Evolutionary conservation across 2,888 invertebrate species (phyloP), one percentile per base, ranked within the genome.

Genomic region (Cephus spinipes): DNA sequence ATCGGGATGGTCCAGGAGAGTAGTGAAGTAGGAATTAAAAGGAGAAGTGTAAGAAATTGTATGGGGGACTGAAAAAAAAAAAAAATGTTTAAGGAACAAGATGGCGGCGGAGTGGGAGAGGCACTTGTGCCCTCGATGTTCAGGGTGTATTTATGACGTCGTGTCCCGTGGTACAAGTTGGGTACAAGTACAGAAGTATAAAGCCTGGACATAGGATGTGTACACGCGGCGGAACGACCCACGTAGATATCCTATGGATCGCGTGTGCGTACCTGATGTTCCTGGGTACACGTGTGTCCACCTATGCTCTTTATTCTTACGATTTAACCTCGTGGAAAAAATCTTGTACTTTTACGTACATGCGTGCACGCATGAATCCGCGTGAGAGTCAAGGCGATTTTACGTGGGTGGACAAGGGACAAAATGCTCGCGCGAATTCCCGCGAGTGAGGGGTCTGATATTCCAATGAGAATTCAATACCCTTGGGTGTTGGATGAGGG

Each of bases 361-460:
- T 81, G 82, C 78, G 81, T 79, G 83, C 80, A 81, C 81, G 80
- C 81, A 79, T 77, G 81, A 77, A 73, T 74, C 77, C 77, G 76
- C 78, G 74, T 75, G 77, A 69, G 31, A 32, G 31, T 32, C 71
- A 4, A 11, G 71, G 71, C 30, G 71, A 71, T 55, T 76, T 73
- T 73, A 81, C 85, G 85, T 85, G 81, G 85, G 85, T 79, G 85
- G 85, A 85, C 85, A 83, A 79, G 78, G 83, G 80, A 84, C 85
- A 83, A 84, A 82, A 80, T 80, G 83, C 80, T 81, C 80, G 82
- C 31, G 71, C 81, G 79, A 55, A 55, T 55, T 9, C 6, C 6
- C 82, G 81, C 80, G 78, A 81, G 78, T 78, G 75, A 79, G 79
- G 77, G 77, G 36, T 75, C 75, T 74, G 79, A 55, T 55, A 2